Percentiles rank a stretch among this genome's conserved stretches.
phyloP scores from a whole-genome alignment of 2,888 invertebrate genomes.

The Beris morrisii region DNA sequence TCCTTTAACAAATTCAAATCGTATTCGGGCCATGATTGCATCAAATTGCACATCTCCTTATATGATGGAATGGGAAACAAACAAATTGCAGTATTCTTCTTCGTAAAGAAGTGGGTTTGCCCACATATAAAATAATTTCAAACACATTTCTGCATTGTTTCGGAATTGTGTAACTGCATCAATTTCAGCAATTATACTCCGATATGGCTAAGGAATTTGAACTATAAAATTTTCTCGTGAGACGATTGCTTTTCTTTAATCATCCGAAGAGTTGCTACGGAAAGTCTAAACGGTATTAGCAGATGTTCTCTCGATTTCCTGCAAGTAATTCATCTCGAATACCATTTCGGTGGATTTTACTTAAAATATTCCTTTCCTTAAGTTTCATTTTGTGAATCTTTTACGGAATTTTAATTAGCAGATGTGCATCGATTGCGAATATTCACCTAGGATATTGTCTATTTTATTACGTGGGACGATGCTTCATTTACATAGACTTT shows the following conservation, averaged over 20 bases:
- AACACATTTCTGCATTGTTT: conserved; percentile 2
- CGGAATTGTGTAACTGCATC: neutral
- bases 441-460: too few relatives aligned
- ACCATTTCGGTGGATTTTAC: conserved; percentile 13
- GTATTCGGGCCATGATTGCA: too few relatives aligned
- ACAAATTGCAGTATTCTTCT: too few relatives aligned
- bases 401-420: conserved; percentile 27
- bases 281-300: neutral
- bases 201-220: conserved; percentile 17
- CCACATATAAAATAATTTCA: too few relatives aligned
- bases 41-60: too few relatives aligned
- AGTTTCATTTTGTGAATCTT: conserved; percentile 11
- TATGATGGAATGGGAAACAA: too few relatives aligned
- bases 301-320: conserved; percentile 1
- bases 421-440: conserved; percentile 15
- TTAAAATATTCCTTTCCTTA: conserved; percentile 18
- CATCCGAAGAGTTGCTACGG: too few relatives aligned
- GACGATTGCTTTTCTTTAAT: too few relatives aligned
- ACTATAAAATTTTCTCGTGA: conserved; percentile 19
- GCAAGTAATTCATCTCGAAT: conserved; percentile 7
- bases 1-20: too few relatives aligned
- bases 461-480: too few relatives aligned
- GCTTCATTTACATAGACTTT: too few relatives aligned
- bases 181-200: conserved; percentile 25
- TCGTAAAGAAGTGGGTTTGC: too few relatives aligned